phyloP scores from a whole-genome alignment of 2,888 invertebrate genomes.

The Nomada ruficornis region DNA sequence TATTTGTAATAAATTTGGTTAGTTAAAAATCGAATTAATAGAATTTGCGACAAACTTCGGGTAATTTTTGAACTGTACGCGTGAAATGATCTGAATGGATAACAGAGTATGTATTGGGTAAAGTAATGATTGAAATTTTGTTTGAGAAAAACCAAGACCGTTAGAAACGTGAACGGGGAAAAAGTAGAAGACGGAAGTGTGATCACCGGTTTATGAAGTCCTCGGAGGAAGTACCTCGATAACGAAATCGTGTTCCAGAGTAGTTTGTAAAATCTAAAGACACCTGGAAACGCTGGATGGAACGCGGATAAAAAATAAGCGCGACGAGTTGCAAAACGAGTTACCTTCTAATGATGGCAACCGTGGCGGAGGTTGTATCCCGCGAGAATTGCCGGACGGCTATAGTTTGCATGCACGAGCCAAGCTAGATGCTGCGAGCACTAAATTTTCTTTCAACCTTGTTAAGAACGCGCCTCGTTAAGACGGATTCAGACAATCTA shows the following conservation, averaged over 20 bases:
- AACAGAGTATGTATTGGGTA: too few relatives aligned
- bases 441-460: slow-evolving; percentile 67
- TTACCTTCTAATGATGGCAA: slow-evolving; percentile 42
- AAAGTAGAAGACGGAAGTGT: background rate
- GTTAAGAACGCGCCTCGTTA: slow-evolving; percentile 75
- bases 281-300: slow-evolving; percentile 2
- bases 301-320: slow-evolving; percentile 2
- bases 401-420: slow-evolving; percentile 40
- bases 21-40: too few relatives aligned
- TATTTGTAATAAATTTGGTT: too few relatives aligned
- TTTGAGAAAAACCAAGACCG: slow-evolving; percentile 1
- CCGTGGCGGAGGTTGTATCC: slow-evolving; percentile 13
- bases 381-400: slow-evolving; percentile 5
- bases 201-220: slow-evolving; percentile 3
- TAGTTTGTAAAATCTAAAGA: slow-evolving; percentile 6
- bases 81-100: too few relatives aligned
- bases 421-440: slow-evolving; percentile 66
- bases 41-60: too few relatives aligned
- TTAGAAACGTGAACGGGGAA: slow-evolving; percentile 10
- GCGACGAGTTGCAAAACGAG: slow-evolving; percentile 48
- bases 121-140: too few relatives aligned
- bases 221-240: slow-evolving; percentile 3
- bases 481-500: slow-evolving; percentile 69
- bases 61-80: too few relatives aligned
- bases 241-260: slow-evolving; percentile 2